phyloP scores from a whole-genome alignment of 2,888 invertebrate species.

The Cataglyphis rosenhaueri region DNA sequence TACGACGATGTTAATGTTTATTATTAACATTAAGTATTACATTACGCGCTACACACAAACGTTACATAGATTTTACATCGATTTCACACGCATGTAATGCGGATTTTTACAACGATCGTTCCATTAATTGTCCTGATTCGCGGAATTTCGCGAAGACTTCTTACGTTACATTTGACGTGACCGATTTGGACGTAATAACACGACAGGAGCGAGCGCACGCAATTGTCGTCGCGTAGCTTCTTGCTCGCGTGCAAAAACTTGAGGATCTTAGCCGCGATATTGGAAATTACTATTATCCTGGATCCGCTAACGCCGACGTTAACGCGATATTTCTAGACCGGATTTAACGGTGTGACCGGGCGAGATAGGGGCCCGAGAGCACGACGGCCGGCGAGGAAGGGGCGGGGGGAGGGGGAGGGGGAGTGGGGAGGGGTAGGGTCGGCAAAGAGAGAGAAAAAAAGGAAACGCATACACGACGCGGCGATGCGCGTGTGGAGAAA shows the following conservation, averaged over 20 bases:
- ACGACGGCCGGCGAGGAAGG: background rate
- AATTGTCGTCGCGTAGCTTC: conserved; percentile 5
- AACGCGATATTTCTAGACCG: conserved; percentile 63
- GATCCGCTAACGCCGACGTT: conserved; percentile 57
- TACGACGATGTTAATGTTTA: background rate
- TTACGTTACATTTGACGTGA: conserved; percentile 9
- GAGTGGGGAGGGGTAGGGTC: background rate
- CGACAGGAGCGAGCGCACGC: background rate
- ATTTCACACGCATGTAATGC: background rate
- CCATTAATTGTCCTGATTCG: conserved; percentile 6
- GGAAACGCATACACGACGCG: conserved; percentile 56
- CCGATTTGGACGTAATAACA: conserved; percentile 22
- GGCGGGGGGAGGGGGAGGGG: background rate
- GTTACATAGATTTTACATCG: background rate
- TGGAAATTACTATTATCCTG: conserved; percentile 65
- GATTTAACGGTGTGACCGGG: conserved; percentile 67
- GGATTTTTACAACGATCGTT: background rate
- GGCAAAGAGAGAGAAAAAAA: conserved; percentile 17
- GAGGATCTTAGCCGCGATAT: conserved; percentile 28
- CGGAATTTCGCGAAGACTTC: conserved; percentile 13
- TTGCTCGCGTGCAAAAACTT: conserved; percentile 24
- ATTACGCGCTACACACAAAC: background rate
- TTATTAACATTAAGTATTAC: background rate
- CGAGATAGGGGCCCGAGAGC: conserved; percentile 32
- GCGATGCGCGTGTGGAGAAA: conserved; percentile 60